Evolutionary conservation across 1,140 invertebrate species (phyloP), one percentile per base, ranked within the genome.

Genomic region (Drosophila quadrilineata): DNA sequence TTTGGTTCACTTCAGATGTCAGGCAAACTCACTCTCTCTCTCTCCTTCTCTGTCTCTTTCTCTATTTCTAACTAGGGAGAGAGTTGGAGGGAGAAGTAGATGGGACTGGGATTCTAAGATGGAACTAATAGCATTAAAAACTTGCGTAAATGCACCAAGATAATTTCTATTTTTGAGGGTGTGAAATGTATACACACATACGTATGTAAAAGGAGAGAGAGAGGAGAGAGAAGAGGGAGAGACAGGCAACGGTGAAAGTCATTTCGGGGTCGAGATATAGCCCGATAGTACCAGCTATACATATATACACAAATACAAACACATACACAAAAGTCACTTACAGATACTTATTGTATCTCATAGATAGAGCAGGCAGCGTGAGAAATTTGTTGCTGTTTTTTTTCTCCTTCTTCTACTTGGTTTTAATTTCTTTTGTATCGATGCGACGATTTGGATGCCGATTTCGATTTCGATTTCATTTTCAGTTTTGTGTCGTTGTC

Each of bases 91-190:
- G 43, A 21, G 17, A 29, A 28, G 29, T 9, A 38, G 26, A 57
- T 26, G 41, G 40, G 41, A 35, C 57, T 54, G 77, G 70, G 62
- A 73, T 63, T 72, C 50, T 65, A 85, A 75, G 79, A 86, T 86
- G 79, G 80, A 85, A 85, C 79, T 85, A 85, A 85, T 85, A 86
- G 79, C 79, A 85, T 85, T 85, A 85, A 86, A 84, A 85, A 84
- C 77, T 85, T 85, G 80, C 79, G 75, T 85, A 85, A 85, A 85
- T 79, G 80, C 75, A 86, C 79, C 56, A 62, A 86, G 79, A 85
- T 85, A 85, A 85, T 85, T 85, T 79, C 80, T 85, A 85, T 79
- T 85, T 85, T 85, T 56, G 79, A 85, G 79, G 79, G 79, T 85
- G 79, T 85, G 79, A 85, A 85, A 86, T 85, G 70, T 77, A 56